Evolutionary conservation across 1,140 invertebrate genomes (phyloP).

Genomic region (Harlomillsia oculata): DNA sequence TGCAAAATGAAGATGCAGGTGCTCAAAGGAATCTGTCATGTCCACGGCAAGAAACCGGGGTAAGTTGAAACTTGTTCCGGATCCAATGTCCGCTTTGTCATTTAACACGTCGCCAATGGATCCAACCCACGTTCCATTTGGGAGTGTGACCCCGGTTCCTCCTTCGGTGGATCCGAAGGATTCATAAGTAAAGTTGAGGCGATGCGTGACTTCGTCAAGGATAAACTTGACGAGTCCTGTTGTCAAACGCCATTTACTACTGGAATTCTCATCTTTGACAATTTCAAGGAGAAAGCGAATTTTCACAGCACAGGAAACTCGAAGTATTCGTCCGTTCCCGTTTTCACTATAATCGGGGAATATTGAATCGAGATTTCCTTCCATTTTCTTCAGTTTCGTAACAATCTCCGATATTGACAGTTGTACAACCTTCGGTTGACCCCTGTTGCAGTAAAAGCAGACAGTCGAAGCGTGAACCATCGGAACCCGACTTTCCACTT

Average conservation of each 20-base stretch:
- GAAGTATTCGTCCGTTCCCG: background rate
- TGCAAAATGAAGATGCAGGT: background rate
- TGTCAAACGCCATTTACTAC: background rate
- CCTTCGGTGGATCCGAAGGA: background rate
- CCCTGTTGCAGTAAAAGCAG: no score
- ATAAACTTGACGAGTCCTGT: background rate
- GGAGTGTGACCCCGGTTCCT: background rate
- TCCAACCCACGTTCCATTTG: conserved; percentile 9
- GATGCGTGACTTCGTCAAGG: background rate
- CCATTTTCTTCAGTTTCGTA: no score
- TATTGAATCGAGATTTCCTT: no score
- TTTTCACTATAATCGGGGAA: conserved; percentile 1
- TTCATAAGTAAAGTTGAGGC: background rate
- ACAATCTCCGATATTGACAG: no score
- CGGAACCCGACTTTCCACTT: no score
- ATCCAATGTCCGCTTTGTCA: conserved; percentile 2
- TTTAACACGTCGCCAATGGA: background rate
- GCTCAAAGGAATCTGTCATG: background rate
- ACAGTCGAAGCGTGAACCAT: no score
- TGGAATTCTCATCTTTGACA: background rate
- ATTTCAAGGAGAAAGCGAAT: background rate
- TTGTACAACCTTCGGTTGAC: no score
- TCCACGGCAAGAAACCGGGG: background rate
- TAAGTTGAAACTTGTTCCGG: background rate
- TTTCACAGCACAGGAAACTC: background rate